Conservation (phyloP, 2,797 vertebrate genomes). For the Melanogrammus aeglefinus region DNA sequence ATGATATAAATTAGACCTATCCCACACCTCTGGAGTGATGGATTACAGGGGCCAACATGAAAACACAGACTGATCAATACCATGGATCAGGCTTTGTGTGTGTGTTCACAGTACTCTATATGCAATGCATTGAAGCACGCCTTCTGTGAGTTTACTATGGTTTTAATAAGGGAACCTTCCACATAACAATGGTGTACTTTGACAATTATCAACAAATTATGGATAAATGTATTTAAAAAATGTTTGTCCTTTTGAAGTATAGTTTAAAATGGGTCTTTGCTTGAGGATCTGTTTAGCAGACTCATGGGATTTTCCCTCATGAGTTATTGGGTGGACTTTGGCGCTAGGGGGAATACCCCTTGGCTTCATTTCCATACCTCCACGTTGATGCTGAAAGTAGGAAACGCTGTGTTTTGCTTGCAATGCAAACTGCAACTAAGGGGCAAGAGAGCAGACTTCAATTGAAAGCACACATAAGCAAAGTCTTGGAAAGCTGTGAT, state of each 20-base stretch:
- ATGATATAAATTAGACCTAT: conserved; percentile 77
- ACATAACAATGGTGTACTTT: background rate
- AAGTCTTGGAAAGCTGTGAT: background rate
- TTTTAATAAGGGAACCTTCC: conserved; percentile 28
- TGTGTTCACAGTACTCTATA: conserved; percentile 55
- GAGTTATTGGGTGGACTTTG: background rate
- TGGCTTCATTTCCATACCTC: background rate
- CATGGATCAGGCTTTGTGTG: conserved; percentile 68
- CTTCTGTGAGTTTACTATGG: conserved; percentile 25
- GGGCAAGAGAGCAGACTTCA: conserved; percentile 55
- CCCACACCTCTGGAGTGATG: conserved; percentile 70
- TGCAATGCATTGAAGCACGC: conserved; percentile 44
- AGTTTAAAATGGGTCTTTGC: background rate
- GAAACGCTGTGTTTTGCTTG: conserved; percentile 4
- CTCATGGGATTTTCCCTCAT: background rate
- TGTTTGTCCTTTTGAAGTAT: background rate
- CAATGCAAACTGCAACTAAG: conserved; percentile 67
- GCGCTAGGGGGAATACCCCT: background rate
- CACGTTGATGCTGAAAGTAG: background rate
- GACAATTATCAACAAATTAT: background rate
- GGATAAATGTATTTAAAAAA: background rate
- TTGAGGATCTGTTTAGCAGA: background rate
- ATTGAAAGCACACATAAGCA: background rate
- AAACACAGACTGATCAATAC: conserved; percentile 76
- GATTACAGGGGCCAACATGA: conserved; percentile 67